A percentile compares a stretch with the other conserved stretches of the same genome.
Conservation (phyloP, 2,888 invertebrate genomes). For the Augiades crinisus region DNA sequence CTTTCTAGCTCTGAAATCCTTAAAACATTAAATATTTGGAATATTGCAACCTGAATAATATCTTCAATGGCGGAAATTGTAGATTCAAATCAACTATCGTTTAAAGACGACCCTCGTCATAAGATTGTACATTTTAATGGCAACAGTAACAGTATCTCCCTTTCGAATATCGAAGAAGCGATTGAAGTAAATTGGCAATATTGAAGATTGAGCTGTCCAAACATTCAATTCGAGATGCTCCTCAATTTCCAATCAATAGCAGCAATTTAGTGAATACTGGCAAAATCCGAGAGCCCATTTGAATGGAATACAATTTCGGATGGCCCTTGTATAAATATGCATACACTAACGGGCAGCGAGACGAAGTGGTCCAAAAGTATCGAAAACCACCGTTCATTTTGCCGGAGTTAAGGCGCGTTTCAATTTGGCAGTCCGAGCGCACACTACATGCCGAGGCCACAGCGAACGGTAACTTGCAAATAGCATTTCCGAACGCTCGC, state of each 20-base stretch:
- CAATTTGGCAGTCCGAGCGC: conserved; percentile 67
- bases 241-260: conserved; percentile 53
- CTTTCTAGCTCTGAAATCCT: too few relatives aligned
- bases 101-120: conserved; percentile 50
- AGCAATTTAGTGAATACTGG: conserved; percentile 45
- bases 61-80: background rate
- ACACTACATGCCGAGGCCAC: conserved; percentile 51
- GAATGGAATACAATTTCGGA: conserved; percentile 30
- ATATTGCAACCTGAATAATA: background rate
- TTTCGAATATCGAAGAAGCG: conserved; percentile 52
- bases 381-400: conserved; percentile 54
- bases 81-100: conserved; percentile 18
- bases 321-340: conserved; percentile 43
- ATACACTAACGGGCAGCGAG: conserved; percentile 33
- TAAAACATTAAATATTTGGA: too few relatives aligned
- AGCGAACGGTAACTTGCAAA: conserved; percentile 65
- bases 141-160: conserved; percentile 44
- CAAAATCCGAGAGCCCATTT: conserved; percentile 43
- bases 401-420: conserved; percentile 58
- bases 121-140: conserved; percentile 60
- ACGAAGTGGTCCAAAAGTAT: conserved; percentile 49
- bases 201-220: conserved; percentile 61
- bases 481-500: conserved; percentile 60
- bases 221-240: conserved; percentile 51
- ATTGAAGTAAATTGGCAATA: conserved; percentile 53